Evolutionary conservation across 2,888 invertebrate species (phyloP), one percentile per base, ranked within the genome.

Genomic region (Entomobrya multifasciata): DNA sequence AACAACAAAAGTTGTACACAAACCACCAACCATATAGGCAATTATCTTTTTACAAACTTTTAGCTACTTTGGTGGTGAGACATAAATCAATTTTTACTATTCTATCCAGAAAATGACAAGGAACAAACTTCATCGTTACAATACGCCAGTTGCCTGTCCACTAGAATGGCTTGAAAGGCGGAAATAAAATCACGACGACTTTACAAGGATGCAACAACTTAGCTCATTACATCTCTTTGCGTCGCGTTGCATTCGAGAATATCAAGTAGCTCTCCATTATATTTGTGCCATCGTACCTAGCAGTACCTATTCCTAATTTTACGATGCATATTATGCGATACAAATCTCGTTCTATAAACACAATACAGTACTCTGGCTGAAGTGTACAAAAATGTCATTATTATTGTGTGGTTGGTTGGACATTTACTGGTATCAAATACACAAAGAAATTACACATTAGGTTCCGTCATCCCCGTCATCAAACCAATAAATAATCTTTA

Each of bases 161-260:
- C 84, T 49, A 65, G 52, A 76, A 76, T 49, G 76, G 44, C 41
- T 79, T 57, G 83, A 81, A 88, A 90, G 90, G 90, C 90, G 90
- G 90, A 90, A 90, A 90, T 90, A 88, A 88, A 89, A 72, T 87
- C 70, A 86, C 86, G 85, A 90, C 88, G 83, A 87, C 83, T 87
- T 84, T 89, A 88, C 89, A 90, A 90, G 89, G 89, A 86, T 90
- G 88, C 70, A 47, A 44, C 65, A 49, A 44, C 77, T 78, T 49
- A 55, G 44, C 77, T 57, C 67, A 70, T 60, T 77, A 52, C 79
- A 67, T 60, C 47, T 60, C 60, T n/a, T n/a, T n/a, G n/a, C n/a
- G n/a, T n/a, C 41, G 20, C 52, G 36, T 36, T 47, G 13, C 25
- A 65, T 8, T 36, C 36, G 36, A 36, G 5, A 6, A 36, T 8